phyloP scores from a whole-genome alignment of 1,140 invertebrate species.

The Drosophila sulfurigaster region DNA sequence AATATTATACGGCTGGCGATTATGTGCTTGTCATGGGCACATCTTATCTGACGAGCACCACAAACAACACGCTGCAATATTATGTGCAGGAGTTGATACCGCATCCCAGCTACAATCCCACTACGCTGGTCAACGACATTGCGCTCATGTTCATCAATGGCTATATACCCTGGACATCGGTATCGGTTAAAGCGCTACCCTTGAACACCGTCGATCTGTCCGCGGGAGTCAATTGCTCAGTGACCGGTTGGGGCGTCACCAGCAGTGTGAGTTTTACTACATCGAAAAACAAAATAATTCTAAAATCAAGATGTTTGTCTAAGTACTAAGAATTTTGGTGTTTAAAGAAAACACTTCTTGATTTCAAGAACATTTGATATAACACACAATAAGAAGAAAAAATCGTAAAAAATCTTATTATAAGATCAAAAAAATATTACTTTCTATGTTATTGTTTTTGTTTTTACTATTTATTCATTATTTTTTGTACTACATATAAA shows the following conservation, averaged over 20 bases:
- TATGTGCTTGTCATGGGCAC: constrained; percentile 69
- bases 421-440: too few relatives aligned
- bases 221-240: constrained; percentile 37
- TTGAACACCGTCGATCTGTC: constrained; percentile 9
- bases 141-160: constrained; percentile 70
- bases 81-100: constrained; percentile 59
- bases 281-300: too few relatives aligned
- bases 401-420: too few relatives aligned
- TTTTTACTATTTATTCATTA: too few relatives aligned
- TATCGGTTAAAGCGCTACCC: constrained; percentile 36
- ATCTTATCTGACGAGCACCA: constrained; percentile 26
- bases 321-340: too few relatives aligned
- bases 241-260: constrained; percentile 68
- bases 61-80: constrained; percentile 47
- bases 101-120: constrained; percentile 42
- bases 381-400: too few relatives aligned
- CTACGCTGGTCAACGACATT: constrained; percentile 57
- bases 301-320: too few relatives aligned
- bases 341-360: too few relatives aligned
- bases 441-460: too few relatives aligned
- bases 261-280: constrained; percentile 26
- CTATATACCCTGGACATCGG: constrained; percentile 54
- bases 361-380: too few relatives aligned
- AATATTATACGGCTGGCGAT: constrained; percentile 55
- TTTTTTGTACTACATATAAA: too few relatives aligned